Percentiles rank a stretch among this genome's conserved stretches.
These are phyloP conservation scores for Sceliomorpha sp. DNA, from an alignment of 2,888 invertebrate species.

Conservation along the genomic window DNA sequence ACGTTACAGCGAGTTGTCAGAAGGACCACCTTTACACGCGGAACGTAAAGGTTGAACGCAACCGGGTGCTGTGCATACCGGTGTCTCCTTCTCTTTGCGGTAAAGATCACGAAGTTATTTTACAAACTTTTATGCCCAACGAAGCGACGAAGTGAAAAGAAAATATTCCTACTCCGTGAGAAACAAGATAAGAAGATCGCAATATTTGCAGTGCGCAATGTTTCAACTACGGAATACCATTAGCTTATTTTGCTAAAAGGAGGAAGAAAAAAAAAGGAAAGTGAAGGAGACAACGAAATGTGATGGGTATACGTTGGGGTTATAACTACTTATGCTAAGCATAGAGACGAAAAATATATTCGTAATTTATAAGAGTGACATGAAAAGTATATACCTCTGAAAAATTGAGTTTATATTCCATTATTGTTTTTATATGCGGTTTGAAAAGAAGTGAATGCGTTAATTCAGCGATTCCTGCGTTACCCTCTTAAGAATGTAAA, in stretches of 20 bases:
- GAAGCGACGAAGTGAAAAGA: constrained; percentile 14
- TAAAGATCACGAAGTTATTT: constrained; percentile 51
- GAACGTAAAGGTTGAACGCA: constrained; percentile 57
- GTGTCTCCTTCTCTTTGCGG: constrained; percentile 43
- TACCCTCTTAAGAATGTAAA: too few relatives aligned
- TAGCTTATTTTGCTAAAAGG: constrained; percentile 13
- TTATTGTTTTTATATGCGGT: too few relatives aligned
- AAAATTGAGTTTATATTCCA: too few relatives aligned
- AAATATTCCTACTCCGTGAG: constrained; percentile 33
- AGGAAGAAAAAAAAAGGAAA: background rate
- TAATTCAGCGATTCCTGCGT: too few relatives aligned
- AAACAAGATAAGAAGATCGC: constrained; percentile 37
- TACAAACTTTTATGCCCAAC: constrained; percentile 37
- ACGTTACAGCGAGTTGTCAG: constrained; percentile 41
- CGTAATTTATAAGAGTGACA: too few relatives aligned
- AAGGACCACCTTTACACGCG: constrained; percentile 39
- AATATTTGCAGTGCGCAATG: constrained; percentile 15
- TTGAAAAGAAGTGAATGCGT: too few relatives aligned
- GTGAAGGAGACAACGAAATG: too few relatives aligned
- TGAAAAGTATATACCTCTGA: too few relatives aligned
- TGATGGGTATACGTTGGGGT: too few relatives aligned
- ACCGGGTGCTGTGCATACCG: constrained; percentile 54
- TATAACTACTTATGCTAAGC: too few relatives aligned
- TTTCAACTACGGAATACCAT: constrained; percentile 30
- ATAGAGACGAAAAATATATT: too few relatives aligned